These are phyloP conservation scores for Andinoacara biseriatus DNA, from an alignment of 2,113 vertebrate genomes.

Conservation along the genomic window DNA sequence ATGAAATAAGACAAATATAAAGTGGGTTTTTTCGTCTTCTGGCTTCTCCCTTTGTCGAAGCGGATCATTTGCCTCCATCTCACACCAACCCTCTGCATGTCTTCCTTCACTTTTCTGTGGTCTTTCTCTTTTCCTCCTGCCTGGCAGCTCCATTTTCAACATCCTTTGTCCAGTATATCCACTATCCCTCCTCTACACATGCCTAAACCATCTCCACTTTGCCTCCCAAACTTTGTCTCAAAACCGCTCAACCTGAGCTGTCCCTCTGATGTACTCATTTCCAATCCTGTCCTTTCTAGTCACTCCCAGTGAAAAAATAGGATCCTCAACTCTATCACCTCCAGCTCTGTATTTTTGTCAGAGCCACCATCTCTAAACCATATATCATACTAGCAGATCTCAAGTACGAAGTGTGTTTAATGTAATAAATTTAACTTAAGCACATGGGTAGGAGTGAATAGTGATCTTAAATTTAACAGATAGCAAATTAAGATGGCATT, in stretches of 20 bases:
- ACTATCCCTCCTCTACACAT: too few relatives aligned
- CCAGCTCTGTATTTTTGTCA: background rate
- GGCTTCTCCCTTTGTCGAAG: background rate
- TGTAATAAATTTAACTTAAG: background rate
- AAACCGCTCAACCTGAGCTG: too few relatives aligned
- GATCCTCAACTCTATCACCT: too few relatives aligned
- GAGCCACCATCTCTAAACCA: background rate
- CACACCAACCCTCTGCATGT: background rate
- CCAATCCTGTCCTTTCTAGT: too few relatives aligned
- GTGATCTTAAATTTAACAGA: background rate
- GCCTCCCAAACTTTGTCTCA: too few relatives aligned
- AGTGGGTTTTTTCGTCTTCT: background rate
- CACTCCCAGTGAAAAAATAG: too few relatives aligned
- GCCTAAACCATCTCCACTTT: too few relatives aligned
- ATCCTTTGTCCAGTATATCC: too few relatives aligned
- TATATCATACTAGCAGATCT: background rate
- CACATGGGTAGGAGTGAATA: background rate
- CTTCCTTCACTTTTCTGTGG: too few relatives aligned
- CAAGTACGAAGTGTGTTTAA: background rate
- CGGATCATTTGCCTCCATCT: background rate
- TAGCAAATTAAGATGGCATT: background rate
- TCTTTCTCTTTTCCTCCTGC: too few relatives aligned
- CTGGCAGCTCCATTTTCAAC: too few relatives aligned
- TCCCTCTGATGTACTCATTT: too few relatives aligned
- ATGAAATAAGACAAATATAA: background rate